These are phyloP conservation scores for Idaea dimidiata DNA, from an alignment of 2,888 invertebrate species.

Conservation along the genomic window DNA sequence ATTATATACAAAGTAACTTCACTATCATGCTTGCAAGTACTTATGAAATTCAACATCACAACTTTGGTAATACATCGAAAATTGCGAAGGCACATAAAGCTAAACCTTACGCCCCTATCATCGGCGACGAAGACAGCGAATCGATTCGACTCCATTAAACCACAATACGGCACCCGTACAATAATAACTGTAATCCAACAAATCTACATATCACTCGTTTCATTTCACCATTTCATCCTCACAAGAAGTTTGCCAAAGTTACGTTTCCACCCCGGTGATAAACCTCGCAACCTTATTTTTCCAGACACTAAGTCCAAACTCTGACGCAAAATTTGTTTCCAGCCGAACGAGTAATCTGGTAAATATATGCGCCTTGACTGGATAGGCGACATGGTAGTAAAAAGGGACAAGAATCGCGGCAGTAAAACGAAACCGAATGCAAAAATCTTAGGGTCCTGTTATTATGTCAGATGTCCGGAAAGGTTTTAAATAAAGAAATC, in stretches of 20 bases:
- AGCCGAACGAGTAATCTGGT: constrained; percentile 13
- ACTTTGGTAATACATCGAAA: background rate
- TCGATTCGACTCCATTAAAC: constrained; percentile 49
- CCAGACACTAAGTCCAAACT: constrained; percentile 11
- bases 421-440: constrained; percentile 26
- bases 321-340: constrained; percentile 2
- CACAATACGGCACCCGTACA: constrained; percentile 45
- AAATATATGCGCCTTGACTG: constrained; percentile 28
- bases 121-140: constrained; percentile 42
- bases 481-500: constrained; percentile 19
- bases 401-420: constrained; percentile 30
- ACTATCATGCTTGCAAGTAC: background rate
- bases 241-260: constrained; percentile 29
- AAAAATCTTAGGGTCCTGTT: constrained; percentile 25
- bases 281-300: constrained; percentile 10
- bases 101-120: constrained; percentile 26
- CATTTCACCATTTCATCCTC: constrained; percentile 51
- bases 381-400: constrained; percentile 33
- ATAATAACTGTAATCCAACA: constrained; percentile 54
- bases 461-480: constrained; percentile 23
- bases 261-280: background rate
- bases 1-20: background rate
- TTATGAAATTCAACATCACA: background rate
- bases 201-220: constrained; percentile 67
- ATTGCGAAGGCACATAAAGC: constrained; percentile 2